Evolutionary conservation across 2,797 vertebrate species (phyloP).

Genomic region (Pseudochromis fuscus): DNA sequence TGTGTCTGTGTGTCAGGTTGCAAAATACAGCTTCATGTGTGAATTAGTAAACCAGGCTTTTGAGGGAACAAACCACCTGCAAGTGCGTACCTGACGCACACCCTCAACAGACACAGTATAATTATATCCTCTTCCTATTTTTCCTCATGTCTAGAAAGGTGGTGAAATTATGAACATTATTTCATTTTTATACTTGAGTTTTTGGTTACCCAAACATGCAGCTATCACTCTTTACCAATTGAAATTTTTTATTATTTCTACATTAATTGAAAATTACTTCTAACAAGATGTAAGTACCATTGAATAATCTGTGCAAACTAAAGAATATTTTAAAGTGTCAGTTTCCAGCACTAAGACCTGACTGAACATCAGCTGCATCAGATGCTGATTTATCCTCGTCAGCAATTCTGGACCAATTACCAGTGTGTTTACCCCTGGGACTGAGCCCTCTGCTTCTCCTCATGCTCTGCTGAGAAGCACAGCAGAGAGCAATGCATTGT

Average conservation of each 20-base stretch:
- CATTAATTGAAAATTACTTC: not conserved
- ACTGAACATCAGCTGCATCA: slow-evolving; percentile 24
- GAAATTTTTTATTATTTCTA: not conserved
- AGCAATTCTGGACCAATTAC: slow-evolving; percentile 36
- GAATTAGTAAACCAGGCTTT: too few relatives aligned
- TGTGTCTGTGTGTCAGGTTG: not conserved
- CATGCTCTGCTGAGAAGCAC: slow-evolving; percentile 2
- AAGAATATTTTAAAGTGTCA: not conserved
- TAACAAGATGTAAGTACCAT: not conserved
- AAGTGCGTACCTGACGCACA: too few relatives aligned
- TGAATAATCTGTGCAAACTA: not conserved
- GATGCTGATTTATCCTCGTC: slow-evolving; percentile 34
- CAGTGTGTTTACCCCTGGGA: slow-evolving; percentile 31
- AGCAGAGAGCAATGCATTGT: slow-evolving; percentile 48
- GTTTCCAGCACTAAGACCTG: not conserved
- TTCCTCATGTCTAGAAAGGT: too few relatives aligned
- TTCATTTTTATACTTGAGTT: too few relatives aligned
- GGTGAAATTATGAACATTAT: not conserved
- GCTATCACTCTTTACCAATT: too few relatives aligned
- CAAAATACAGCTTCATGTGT: not conserved
- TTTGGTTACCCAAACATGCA: too few relatives aligned
- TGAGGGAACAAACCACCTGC: too few relatives aligned
- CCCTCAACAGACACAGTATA: not conserved
- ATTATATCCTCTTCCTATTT: not conserved
- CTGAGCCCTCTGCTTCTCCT: slow-evolving; percentile 11